Evolutionary conservation across 2,113 vertebrate genomes (phyloP).

Genomic region (Marmota flaviventris): DNA sequence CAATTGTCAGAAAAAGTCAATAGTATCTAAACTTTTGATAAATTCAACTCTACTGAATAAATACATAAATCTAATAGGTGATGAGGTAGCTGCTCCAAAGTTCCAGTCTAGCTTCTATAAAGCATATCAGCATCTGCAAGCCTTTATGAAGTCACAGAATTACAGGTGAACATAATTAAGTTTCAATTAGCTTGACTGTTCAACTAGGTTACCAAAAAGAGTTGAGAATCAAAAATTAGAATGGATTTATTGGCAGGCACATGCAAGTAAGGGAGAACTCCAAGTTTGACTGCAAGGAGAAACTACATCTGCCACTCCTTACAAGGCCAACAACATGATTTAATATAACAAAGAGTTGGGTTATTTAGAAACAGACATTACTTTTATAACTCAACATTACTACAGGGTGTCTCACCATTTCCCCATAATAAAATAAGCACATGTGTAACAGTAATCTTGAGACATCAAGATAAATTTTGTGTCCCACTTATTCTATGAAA

Average conservation of each 20-base stretch:
- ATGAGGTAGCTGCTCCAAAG: not conserved
- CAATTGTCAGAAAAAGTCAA: not conserved
- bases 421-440: not conserved
- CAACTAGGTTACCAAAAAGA: not conserved
- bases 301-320: not conserved
- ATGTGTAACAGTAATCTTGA: not conserved
- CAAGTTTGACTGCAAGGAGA: not conserved
- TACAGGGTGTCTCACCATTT: not conserved
- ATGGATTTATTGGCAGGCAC: not conserved
- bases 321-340: not conserved
- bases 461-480: not conserved
- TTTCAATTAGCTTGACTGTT: constrained; percentile 2
- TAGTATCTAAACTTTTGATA: not conserved
- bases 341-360: not conserved
- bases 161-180: not conserved
- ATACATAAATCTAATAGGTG: not conserved
- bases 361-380: not conserved
- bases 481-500: not conserved
- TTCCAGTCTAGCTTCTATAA: not conserved
- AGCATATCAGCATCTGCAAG: not conserved
- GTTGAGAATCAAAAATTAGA: not conserved
- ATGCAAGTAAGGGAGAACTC: not conserved
- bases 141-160: not conserved
- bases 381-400: not conserved
- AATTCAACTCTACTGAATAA: not conserved